These are phyloP conservation scores for Folsomia candida DNA, from an alignment of 2,888 invertebrate genomes.

Conservation along the genomic window DNA sequence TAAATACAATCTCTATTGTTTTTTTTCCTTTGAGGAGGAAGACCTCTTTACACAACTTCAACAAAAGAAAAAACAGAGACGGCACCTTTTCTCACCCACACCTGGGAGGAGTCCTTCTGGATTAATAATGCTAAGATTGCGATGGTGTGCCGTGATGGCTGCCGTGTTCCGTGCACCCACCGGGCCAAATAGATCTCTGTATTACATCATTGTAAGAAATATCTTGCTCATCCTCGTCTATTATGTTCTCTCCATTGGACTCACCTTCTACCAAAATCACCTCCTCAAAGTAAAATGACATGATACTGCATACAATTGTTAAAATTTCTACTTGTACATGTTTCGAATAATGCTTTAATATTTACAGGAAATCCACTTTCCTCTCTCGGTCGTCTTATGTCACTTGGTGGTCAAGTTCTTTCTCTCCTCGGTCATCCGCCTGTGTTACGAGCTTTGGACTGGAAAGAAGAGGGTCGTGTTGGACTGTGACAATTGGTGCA, in stretches of 20 bases:
- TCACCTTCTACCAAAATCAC: slow-evolving; percentile 96
- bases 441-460: slow-evolving; percentile 59
- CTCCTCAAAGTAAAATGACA: slow-evolving; percentile 67
- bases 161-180: slow-evolving; percentile 28
- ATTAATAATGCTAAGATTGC: slow-evolving; percentile 25
- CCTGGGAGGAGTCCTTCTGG: not conserved
- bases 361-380: slow-evolving; percentile 81
- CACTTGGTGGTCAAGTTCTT: slow-evolving; percentile 87
- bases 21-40: slow-evolving; percentile 7
- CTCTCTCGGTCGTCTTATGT: slow-evolving; percentile 82
- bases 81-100: not conserved
- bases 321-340: not conserved
- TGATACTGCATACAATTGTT: not conserved
- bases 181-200: slow-evolving; percentile 36
- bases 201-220: slow-evolving; percentile 51
- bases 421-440: slow-evolving; percentile 70
- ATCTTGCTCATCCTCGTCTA: slow-evolving; percentile 71
- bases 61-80: not conserved
- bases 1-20: not conserved
- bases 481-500: slow-evolving; percentile 73
- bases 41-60: slow-evolving; percentile 6
- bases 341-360: slow-evolving; percentile 3
- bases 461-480: slow-evolving; percentile 68
- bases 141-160: slow-evolving; percentile 35
- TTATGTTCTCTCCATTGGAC: slow-evolving; percentile 85